Evolutionary conservation across 2,888 invertebrate genomes (phyloP).

Genomic region (Norana najaformis): DNA sequence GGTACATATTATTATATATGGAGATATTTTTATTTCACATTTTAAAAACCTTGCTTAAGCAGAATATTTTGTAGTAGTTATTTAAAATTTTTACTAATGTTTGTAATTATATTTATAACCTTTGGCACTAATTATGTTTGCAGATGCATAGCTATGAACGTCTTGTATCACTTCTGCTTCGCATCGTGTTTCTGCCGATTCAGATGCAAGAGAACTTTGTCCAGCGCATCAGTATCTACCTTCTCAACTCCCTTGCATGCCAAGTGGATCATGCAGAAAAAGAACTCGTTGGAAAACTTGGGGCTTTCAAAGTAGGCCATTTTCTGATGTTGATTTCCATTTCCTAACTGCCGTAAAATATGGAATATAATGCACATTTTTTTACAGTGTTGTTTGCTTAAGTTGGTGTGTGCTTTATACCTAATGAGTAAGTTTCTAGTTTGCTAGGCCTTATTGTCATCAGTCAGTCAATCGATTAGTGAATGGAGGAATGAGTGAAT

Average conservation of each 20-base stretch:
- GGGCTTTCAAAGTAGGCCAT: conserved; percentile 69
- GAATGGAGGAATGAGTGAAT: no score
- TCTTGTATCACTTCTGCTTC: conserved; percentile 79
- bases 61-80: background rate
- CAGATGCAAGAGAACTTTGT: conserved; percentile 76
- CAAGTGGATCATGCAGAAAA: conserved; percentile 94
- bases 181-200: conserved; percentile 76
- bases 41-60: background rate
- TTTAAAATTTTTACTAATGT: background rate
- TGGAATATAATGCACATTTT: background rate
- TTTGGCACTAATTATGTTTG: background rate
- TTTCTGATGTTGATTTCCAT: conserved; percentile 31
- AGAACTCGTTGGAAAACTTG: conserved; percentile 83
- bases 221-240: conserved; percentile 89
- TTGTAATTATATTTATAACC: background rate
- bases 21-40: background rate
- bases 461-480: no score
- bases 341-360: background rate
- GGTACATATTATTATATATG: background rate
- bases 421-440: background rate
- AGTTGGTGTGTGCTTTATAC: background rate
- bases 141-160: conserved; percentile 88
- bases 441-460: no score
- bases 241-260: conserved; percentile 92
- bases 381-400: no score